Percentiles rank a stretch among this genome's conserved stretches.
These are phyloP conservation scores for Alitta virens DNA, from an alignment of 2,888 invertebrate genomes.

Conservation along the genomic window DNA sequence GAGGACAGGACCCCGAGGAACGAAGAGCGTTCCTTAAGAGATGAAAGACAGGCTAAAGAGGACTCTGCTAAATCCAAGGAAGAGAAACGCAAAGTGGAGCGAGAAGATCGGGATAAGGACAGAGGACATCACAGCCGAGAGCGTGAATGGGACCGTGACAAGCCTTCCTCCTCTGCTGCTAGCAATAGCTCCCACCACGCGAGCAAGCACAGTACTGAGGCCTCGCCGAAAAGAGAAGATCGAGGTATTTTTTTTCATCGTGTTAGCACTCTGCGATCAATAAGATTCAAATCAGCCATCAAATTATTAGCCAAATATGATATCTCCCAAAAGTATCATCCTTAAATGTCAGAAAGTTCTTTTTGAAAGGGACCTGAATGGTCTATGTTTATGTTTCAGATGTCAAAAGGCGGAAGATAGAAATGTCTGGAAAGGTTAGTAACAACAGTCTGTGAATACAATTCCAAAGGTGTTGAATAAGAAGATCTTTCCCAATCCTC, in stretches of 20 bases:
- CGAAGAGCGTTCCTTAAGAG: not conserved
- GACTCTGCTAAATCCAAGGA: conserved; percentile 13
- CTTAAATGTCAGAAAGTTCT: too few relatives aligned
- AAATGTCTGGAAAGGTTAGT: conserved; percentile 20
- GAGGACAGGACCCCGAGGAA: not conserved
- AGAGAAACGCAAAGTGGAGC: conserved; percentile 20
- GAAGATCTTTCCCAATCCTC: too few relatives aligned
- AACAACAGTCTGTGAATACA: not conserved
- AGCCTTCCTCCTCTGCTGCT: conserved; percentile 15
- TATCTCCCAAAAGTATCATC: too few relatives aligned
- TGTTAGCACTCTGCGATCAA: too few relatives aligned
- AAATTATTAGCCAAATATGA: too few relatives aligned
- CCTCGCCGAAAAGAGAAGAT: conserved; percentile 43
- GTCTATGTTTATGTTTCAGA: conserved; percentile 13
- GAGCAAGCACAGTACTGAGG: conserved; percentile 38
- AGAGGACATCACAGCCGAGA: conserved; percentile 1
- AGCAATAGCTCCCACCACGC: conserved; percentile 25
- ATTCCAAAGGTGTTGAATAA: too few relatives aligned
- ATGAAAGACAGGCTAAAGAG: conserved; percentile 18
- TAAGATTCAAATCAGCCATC: too few relatives aligned
- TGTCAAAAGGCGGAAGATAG: conserved; percentile 20
- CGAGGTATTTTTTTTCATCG: conserved; percentile 42
- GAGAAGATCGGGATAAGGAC: conserved; percentile 27
- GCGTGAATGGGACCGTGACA: too few relatives aligned
- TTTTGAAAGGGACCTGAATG: too few relatives aligned